These are phyloP conservation scores for Python bivittatus DNA, from an alignment of 2,113 vertebrate species.

Conservation along the genomic window DNA sequence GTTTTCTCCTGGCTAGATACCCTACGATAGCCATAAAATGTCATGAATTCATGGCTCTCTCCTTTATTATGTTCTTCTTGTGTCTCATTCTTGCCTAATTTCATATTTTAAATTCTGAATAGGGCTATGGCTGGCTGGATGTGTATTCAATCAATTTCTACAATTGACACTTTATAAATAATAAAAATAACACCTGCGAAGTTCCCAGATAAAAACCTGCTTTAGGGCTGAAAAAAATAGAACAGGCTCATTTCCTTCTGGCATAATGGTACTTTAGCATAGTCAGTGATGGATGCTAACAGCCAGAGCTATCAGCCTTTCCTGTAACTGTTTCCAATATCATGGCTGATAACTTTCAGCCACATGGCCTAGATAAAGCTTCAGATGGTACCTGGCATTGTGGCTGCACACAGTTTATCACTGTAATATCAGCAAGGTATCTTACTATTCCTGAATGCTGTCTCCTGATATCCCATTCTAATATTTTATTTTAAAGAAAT, in stretches of 20 bases:
- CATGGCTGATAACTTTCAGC: not conserved
- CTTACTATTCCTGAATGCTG: not conserved
- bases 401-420: not conserved
- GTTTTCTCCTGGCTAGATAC: not conserved
- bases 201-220: not conserved
- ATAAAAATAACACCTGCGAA: not conserved
- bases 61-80: not conserved
- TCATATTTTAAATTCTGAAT: not conserved
- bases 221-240: not conserved
- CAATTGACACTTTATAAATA: not conserved
- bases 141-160: not conserved
- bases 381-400: not conserved
- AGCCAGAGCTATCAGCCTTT: conserved; percentile 6
- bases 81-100: not conserved
- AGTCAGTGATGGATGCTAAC: conserved; percentile 6
- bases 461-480: not conserved
- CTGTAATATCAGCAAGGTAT: fast-evolving
- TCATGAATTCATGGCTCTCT: not conserved
- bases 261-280: not conserved
- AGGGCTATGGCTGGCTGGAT: not conserved
- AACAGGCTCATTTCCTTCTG: not conserved
- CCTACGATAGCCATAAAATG: not conserved
- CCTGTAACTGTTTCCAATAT: conserved; percentile 16
- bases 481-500: conserved; percentile 22
- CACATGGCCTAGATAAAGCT: not conserved